phyloP scores from a whole-genome alignment of 2,888 invertebrate species.

The Hypomecis atomaria region DNA sequence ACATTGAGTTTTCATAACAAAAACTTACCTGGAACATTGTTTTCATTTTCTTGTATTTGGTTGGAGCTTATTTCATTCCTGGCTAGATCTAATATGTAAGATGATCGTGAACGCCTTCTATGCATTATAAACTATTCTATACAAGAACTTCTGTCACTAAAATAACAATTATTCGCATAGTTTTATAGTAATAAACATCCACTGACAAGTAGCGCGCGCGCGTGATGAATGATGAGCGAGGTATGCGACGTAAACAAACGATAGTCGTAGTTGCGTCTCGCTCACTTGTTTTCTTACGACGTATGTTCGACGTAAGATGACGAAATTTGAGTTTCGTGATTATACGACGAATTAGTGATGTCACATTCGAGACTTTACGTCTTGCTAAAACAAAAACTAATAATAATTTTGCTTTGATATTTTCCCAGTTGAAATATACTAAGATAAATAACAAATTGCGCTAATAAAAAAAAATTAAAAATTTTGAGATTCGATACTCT shows the following conservation, averaged over 20 bases:
- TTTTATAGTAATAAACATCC: slow-evolving; percentile 7
- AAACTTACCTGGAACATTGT: slow-evolving; percentile 7
- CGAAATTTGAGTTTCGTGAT: not conserved
- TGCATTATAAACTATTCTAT: not conserved
- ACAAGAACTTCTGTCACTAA: slow-evolving; percentile 7
- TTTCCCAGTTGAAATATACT: slow-evolving; percentile 6
- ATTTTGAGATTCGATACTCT: slow-evolving; percentile 3
- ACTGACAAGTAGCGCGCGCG: slow-evolving; percentile 7
- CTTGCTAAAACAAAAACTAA: slow-evolving; percentile 8
- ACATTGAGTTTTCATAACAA: slow-evolving; percentile 8
- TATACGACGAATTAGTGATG: slow-evolving; percentile 11
- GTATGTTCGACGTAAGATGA: slow-evolving; percentile 6
- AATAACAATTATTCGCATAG: slow-evolving; percentile 4
- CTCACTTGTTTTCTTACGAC: slow-evolving; percentile 5
- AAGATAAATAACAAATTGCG: too few species aligned
- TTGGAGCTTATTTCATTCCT: slow-evolving; percentile 7
- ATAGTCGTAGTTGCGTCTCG: slow-evolving; percentile 10
- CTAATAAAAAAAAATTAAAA: slow-evolving; percentile 16
- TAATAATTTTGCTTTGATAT: slow-evolving; percentile 8
- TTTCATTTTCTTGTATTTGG: slow-evolving; percentile 8
- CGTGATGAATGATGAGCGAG: slow-evolving; percentile 5
- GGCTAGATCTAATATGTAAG: slow-evolving; percentile 7
- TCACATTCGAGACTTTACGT: slow-evolving; percentile 9
- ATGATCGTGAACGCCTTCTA: slow-evolving; percentile 4
- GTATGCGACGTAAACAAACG: slow-evolving; percentile 10